These are phyloP conservation scores for Heliconius nattereri DNA, from an alignment of 1,140 invertebrate species.

Conservation along the genomic window DNA sequence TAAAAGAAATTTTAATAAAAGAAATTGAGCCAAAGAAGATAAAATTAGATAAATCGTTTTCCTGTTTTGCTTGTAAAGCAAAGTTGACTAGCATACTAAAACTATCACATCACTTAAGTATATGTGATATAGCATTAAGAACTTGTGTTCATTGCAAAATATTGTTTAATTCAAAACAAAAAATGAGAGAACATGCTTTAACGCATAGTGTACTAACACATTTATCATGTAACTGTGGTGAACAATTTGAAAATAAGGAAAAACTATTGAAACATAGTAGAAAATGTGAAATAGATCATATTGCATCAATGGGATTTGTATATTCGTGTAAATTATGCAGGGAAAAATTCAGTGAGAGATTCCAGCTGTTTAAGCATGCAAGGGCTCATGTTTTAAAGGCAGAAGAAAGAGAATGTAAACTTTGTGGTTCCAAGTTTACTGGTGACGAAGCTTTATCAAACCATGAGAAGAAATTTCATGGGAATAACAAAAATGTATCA, in stretches of 20 bases:
- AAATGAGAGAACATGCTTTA: constrained; percentile 59
- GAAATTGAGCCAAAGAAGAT: constrained; percentile 55
- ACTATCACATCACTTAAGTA: constrained; percentile 62
- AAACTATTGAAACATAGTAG: constrained; percentile 54
- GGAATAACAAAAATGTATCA: background rate
- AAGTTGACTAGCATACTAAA: constrained; percentile 58
- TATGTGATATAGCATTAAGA: constrained; percentile 60
- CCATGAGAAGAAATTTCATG: constrained; percentile 50
- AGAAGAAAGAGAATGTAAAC: constrained; percentile 62
- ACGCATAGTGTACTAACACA: constrained; percentile 50
- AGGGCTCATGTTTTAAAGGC: constrained; percentile 60
- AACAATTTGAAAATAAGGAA: constrained; percentile 55
- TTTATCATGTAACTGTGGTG: constrained; percentile 62
- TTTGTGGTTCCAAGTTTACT: constrained; percentile 63
- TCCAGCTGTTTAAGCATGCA: constrained; percentile 65
- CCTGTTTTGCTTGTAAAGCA: constrained; percentile 62
- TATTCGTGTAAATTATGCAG: constrained; percentile 69
- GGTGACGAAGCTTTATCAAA: constrained; percentile 58
- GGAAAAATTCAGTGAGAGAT: constrained; percentile 58
- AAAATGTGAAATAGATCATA: constrained; percentile 56
- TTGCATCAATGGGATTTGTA: constrained; percentile 53
- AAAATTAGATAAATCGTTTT: constrained; percentile 40
- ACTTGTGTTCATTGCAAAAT: constrained; percentile 64
- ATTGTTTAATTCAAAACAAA: constrained; percentile 66
- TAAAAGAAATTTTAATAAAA: constrained; percentile 63